These are phyloP conservation scores for Cryptosula pallasiana DNA, from an alignment of 2,888 invertebrate species.

Conservation along the genomic window DNA sequence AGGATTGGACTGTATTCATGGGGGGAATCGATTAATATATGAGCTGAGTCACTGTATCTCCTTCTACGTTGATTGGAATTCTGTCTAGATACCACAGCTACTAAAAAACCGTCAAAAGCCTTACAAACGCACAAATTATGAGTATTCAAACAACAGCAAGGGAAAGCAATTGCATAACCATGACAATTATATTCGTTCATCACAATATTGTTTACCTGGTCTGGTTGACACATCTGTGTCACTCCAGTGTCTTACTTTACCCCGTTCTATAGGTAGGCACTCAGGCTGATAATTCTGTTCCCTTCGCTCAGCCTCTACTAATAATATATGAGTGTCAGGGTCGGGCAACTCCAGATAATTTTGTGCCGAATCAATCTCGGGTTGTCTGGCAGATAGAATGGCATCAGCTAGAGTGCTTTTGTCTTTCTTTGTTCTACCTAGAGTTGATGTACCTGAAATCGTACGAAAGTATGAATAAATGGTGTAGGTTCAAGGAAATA, in stretches of 20 bases:
- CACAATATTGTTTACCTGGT: too few relatives aligned
- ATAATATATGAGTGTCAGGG: slow-evolving; percentile 10
- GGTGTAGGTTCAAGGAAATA: too few relatives aligned
- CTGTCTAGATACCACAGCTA: neutral
- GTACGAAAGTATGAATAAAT: too few relatives aligned
- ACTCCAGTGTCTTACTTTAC: slow-evolving; percentile 11
- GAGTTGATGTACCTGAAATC: slow-evolving; percentile 10
- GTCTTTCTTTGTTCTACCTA: neutral
- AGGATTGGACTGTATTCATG: neutral
- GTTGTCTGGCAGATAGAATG: neutral
- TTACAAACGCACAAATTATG: too few relatives aligned
- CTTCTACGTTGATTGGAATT: neutral
- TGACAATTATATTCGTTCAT: too few relatives aligned
- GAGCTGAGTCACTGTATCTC: slow-evolving; percentile 10
- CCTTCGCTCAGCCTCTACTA: neutral
- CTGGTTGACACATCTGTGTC: neutral
- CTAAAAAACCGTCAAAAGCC: too few relatives aligned
- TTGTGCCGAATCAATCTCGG: neutral
- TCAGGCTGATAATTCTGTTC: neutral
- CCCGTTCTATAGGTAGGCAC: neutral
- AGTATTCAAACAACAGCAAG: too few relatives aligned
- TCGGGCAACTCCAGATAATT: slow-evolving; percentile 16
- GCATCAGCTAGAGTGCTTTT: neutral
- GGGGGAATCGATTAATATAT: neutral
- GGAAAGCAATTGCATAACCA: too few relatives aligned